A percentile compares a stretch with the other conserved stretches of the same genome.
Evolutionary conservation across 2,888 invertebrate genomes (phyloP).

Genomic region (Rotaria sp.): DNA sequence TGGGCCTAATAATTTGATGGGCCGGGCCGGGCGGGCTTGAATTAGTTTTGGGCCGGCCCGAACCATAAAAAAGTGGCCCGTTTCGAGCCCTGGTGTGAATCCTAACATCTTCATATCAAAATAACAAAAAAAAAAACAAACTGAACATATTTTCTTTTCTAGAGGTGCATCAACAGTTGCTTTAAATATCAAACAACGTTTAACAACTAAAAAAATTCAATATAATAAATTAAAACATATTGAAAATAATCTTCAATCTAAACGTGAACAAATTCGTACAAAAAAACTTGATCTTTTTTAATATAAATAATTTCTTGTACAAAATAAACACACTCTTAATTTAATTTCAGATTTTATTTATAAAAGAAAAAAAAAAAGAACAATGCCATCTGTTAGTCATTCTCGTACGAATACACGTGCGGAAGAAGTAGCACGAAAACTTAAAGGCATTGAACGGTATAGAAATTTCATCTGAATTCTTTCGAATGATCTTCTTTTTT

Average conservation of each 20-base stretch:
- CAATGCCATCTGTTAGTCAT: background rate
- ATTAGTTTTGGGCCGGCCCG: no score
- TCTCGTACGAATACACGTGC: constrained; percentile 6
- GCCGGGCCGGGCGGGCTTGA: no score
- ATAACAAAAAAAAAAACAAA: no score
- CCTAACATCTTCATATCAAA: no score
- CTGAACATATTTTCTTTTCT: background rate
- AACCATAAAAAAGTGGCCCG: no score
- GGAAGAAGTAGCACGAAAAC: constrained; percentile 1
- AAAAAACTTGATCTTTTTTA: background rate
- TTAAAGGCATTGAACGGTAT: constrained; percentile 19
- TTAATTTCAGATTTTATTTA: background rate
- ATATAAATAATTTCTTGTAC: background rate
- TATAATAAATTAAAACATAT: constrained; percentile 8
- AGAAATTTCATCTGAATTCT: no score
- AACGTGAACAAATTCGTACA: constrained; percentile 15
- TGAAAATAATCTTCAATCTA: background rate
- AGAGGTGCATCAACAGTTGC: background rate
- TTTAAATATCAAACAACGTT: background rate
- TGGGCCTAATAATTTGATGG: no score
- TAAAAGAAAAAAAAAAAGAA: background rate
- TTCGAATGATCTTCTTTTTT: no score
- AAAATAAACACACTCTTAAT: background rate
- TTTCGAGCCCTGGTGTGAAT: no score
- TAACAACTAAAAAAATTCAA: background rate